These are phyloP conservation scores for Macrotrachela quadricornifera DNA, from an alignment of 1,140 invertebrate species.

Conservation along the genomic window DNA sequence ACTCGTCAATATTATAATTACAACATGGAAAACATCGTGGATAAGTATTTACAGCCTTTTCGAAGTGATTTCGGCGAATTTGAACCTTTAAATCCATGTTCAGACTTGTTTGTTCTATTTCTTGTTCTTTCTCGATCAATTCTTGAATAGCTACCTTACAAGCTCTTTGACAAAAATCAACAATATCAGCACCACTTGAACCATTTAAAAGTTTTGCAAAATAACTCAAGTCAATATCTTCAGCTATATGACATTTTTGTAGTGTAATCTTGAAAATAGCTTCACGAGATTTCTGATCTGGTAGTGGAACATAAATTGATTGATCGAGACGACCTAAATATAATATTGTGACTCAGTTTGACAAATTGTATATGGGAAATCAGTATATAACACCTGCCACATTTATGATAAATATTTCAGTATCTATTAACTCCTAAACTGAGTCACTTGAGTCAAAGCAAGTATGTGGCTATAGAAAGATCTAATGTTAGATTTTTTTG, in stretches of 20 bases:
- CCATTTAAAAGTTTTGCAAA: conserved; percentile 87
- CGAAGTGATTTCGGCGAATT: conserved; percentile 85
- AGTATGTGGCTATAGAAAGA: no score
- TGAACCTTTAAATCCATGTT: conserved; percentile 86
- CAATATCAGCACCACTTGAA: conserved; percentile 94
- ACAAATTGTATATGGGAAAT: no score
- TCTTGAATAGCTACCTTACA: conserved; percentile 96
- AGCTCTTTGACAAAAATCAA: conserved; percentile 95
- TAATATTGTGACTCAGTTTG: no score
- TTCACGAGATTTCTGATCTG: conserved; percentile 88
- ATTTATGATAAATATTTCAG: no score
- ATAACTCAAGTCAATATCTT: conserved; percentile 77
- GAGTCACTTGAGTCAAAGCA: no score
- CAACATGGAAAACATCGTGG: conserved; percentile 76
- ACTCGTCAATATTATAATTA: conserved; percentile 97
- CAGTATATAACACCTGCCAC: no score
- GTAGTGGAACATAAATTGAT: conserved; percentile 95
- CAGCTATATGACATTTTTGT: conserved; percentile 72
- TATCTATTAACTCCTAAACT: no score
- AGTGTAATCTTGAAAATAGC: conserved; percentile 50
- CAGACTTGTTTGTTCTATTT: conserved; percentile 23
- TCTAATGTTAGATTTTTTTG: no score
- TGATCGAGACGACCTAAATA: conserved; percentile 65
- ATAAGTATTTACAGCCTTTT: conserved; percentile 98
- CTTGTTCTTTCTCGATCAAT: conserved; percentile 70